Conservation (phyloP, 2,113 vertebrate species). For the Rhegmatorhina hoffmannsi region DNA sequence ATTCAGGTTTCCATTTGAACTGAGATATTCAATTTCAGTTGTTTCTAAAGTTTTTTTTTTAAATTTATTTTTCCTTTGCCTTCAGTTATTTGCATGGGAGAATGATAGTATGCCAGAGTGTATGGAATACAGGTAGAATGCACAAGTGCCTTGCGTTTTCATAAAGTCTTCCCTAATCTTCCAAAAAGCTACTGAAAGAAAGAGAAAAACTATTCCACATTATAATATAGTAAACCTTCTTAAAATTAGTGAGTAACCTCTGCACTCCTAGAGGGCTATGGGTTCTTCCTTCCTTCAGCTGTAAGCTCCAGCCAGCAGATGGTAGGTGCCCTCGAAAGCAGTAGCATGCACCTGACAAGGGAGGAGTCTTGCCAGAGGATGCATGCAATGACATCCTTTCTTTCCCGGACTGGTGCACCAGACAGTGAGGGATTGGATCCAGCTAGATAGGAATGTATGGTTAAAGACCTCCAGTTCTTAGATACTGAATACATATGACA, state of each 20-base stretch:
- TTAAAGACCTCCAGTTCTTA: conserved; percentile 32
- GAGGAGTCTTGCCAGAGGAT: background rate
- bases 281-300: background rate
- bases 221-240: background rate
- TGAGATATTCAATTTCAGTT: background rate
- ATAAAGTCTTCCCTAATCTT: background rate
- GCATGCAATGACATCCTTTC: background rate
- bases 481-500: conserved; percentile 10
- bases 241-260: background rate
- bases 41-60: background rate
- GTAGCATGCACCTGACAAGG: background rate
- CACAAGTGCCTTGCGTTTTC: background rate
- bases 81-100: background rate
- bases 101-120: background rate
- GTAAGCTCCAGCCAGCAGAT: background rate
- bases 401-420: background rate
- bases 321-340: background rate
- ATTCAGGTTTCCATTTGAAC: background rate
- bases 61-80: background rate
- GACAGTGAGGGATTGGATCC: background rate
- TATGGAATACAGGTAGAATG: background rate
- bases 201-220: background rate
- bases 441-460: background rate
- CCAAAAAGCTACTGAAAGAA: conserved; percentile 4
- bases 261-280: background rate